Evolutionary conservation across 2,113 vertebrate species (phyloP), one percentile per base, ranked within the genome.

Genomic region (Zapus hudsonius): DNA sequence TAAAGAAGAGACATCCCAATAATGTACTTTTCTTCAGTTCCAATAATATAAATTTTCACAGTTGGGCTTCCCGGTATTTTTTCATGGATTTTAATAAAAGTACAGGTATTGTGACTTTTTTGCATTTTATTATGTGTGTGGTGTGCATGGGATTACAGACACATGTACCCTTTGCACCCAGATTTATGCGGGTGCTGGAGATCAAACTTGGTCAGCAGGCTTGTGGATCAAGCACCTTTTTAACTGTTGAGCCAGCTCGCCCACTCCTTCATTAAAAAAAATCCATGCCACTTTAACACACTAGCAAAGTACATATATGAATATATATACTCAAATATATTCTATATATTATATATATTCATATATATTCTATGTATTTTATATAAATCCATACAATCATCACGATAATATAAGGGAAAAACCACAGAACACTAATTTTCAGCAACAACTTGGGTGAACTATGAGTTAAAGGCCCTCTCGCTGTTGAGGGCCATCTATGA

Each of bases 1-100:
- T 98, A 36, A 98, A 98, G 95, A 99, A 99, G 98, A 98, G 98
- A 61, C 98, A 99, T 59, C 96, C 98, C 1, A 98, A 99, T 95
- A 98, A 98, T 20, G 98, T 98, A 36, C 73, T 95, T 27, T 99
- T 99, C 97, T 98, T 98, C 64, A 78, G 80, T n/a, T 98, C 98
- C 20, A n/a, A n/a, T n/a, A n/a, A n/a, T n/a, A n/a, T n/a, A n/a
- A n/a, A n/a, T n/a, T 97, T 98, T 94, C 94, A 98, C 89, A 98
- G 98, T 99, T 95, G 87, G 57, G 84, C 91, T 90, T 95, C 69
- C 76, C 47, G 29, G 57, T 78, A 61, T n/a, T 88, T 42, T n/a
- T 90, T 40, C 78, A 92, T 42, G 3, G 59, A 44, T 85, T 80
- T 93, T 70, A 95, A 80, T 72, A 67, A 91, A 7, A 89, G 42